A percentile compares a stretch with the other conserved stretches of the same genome.
These are phyloP conservation scores for Mormyrops boulengeri DNA, from an alignment of 2,797 vertebrate species.

Conservation along the genomic window DNA sequence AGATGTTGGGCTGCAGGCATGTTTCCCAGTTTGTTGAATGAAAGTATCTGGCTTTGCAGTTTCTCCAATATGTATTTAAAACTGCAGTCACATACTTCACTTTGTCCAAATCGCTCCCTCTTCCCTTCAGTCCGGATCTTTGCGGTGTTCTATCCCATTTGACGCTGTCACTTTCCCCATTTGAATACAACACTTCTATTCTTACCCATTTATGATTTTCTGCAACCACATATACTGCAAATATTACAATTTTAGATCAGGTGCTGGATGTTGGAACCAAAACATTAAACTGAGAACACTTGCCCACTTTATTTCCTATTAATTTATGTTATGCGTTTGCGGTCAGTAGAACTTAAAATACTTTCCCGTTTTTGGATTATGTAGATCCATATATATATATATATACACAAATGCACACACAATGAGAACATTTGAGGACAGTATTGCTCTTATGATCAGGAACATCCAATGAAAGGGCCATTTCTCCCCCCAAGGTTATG, in stretches of 20 bases:
- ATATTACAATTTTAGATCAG: not conserved
- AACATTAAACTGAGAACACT: not conserved
- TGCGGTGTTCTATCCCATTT: not conserved
- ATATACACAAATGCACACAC: not conserved
- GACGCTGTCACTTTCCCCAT: not conserved
- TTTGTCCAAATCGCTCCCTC: not conserved
- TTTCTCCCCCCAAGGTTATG: conserved; percentile 9
- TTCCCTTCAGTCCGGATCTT: not conserved
- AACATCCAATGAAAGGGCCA: not conserved
- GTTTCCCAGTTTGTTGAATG: not conserved
- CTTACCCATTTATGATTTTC: not conserved
- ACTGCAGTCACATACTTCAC: not conserved
- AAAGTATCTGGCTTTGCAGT: not conserved
- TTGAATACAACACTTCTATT: not conserved
- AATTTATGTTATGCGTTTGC: not conserved
- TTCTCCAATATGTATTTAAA: not conserved
- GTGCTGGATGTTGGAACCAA: not conserved
- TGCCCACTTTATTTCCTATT: not conserved
- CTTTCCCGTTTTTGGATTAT: not conserved
- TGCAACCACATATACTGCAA: not conserved
- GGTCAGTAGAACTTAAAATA: conserved; percentile 3
- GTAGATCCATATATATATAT: not conserved
- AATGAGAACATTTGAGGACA: not conserved
- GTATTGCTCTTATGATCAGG: not conserved
- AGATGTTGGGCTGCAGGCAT: not conserved